A percentile compares a stretch with the other conserved stretches of the same genome.
These are phyloP conservation scores for Mya arenaria DNA, from an alignment of 1,140 invertebrate genomes.

Conservation along the genomic window DNA sequence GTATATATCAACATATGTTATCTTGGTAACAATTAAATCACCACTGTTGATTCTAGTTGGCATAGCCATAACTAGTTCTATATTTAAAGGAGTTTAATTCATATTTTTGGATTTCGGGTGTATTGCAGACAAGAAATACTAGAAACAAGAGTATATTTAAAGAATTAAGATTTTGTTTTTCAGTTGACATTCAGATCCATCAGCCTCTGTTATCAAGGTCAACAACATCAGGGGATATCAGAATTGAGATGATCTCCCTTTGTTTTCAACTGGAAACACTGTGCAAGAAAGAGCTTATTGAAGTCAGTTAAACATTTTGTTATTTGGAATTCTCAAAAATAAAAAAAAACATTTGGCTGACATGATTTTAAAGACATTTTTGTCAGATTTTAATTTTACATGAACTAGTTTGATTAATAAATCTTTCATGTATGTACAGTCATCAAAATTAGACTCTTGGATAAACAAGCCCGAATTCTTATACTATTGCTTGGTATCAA, in stretches of 20 bases:
- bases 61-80: not conserved
- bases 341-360: not conserved
- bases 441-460: too few relatives aligned
- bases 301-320: not conserved
- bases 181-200: constrained; percentile 45
- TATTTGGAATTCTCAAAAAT: too few relatives aligned
- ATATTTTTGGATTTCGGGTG: not conserved
- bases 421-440: not conserved
- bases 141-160: not conserved
- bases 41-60: not conserved
- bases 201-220: constrained; percentile 12
- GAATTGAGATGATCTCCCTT: constrained; percentile 49
- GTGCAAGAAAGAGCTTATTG: constrained; percentile 44
- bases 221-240: constrained; percentile 28
- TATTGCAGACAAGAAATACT: not conserved
- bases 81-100: not conserved
- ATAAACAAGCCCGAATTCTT: too few relatives aligned
- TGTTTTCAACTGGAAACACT: constrained; percentile 52
- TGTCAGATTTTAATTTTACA: not conserved
- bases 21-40: not conserved
- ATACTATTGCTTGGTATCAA: too few relatives aligned
- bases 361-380: not conserved
- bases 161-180: not conserved
- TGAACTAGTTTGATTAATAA: not conserved
- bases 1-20: not conserved